Percentiles rank a stretch among this genome's conserved stretches.
Evolutionary conservation across 1,140 invertebrate species (phyloP).

Genomic region (Drosophila guanche): DNA sequence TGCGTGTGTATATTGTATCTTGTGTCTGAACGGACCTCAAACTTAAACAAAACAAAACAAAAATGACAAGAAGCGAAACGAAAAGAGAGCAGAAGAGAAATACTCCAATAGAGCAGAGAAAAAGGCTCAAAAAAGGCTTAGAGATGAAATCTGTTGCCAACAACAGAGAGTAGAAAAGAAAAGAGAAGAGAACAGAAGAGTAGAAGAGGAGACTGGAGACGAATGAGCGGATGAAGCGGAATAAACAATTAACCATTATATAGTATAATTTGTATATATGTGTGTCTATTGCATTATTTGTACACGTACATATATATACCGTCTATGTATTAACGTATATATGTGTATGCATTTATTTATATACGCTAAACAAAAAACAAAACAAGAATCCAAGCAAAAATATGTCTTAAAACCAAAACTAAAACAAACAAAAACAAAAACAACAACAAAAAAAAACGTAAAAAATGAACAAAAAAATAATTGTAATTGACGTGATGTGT

Average conservation of each 20-base stretch:
- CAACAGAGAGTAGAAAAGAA: conserved; percentile 36
- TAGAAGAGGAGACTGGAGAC: conserved; percentile 6
- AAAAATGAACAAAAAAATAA: conserved; percentile 58
- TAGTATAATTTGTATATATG: conserved; percentile 82
- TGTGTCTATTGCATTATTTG: conserved; percentile 82
- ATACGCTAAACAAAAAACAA: conserved; percentile 63
- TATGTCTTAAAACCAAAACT: conserved; percentile 49
- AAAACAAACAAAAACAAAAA: conserved; percentile 14
- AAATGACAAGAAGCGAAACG: background rate
- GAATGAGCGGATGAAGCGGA: conserved; percentile 41
- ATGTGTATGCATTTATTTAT: conserved; percentile 76
- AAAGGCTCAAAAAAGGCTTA: too few relatives aligned
- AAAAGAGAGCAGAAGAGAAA: background rate
- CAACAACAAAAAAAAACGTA: conserved; percentile 49
- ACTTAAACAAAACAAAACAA: conserved; percentile 50
- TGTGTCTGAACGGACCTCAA: conserved; percentile 81
- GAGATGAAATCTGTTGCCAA: conserved; percentile 44
- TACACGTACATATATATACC: conserved; percentile 65
- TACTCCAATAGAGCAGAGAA: too few relatives aligned
- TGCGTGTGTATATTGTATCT: conserved; percentile 60
- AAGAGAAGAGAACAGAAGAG: conserved; percentile 16
- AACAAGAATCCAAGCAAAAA: conserved; percentile 46
- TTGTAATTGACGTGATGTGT: conserved; percentile 82
- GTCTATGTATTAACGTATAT: conserved; percentile 59
- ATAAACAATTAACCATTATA: conserved; percentile 70